Base-by-base conservation (phyloP, 1,140 invertebrate species). In the Dryas iulia region DNA sequence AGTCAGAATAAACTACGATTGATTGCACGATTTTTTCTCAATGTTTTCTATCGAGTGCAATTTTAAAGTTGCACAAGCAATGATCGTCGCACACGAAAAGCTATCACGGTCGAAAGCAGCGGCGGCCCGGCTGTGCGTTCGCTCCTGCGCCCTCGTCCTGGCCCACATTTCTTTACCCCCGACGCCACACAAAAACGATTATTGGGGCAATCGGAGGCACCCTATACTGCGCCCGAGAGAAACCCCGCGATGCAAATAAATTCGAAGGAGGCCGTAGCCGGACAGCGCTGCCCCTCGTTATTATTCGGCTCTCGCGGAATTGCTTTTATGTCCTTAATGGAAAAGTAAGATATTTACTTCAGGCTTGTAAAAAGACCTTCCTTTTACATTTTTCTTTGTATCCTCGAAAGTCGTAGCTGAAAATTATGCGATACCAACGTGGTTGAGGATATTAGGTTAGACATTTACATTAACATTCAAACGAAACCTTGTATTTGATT, bases 261-360 rank as follows among this genome's bases (percentile, higher is more conserved):
- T 88, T 89, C 78, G 72, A 71, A 82, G 74, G 75, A 87, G 79
- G 78, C 83, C 82, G 76, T 78, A 77, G 79, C 84, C 83, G 87
- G 86, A 87, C 89, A 86, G 69, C 81, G 82, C 82, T 89, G 87
- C 79, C 86, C 89, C 82, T 90, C 86, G 81, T 90, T 91, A 88
- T 90, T 91, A 91, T 91, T 89, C 87, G 83, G 77, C 81, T 89
- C 87, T 90, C 86, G 86, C 86, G 80, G 81, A 89, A 91, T 89
- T 83, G 84, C 86, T 90, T 90, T 91, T 90, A 90, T 91, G 80
- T 81, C 82, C 83, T 85, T 91, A 91, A 91, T 91, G 89, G 87
- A 89, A 91, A 91, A 89, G 86, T 82, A 82, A 86, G 87, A 89
- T 89, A 90, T 90, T 91, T 91, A 89, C 88, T 90, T 83, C 82